A percentile compares a stretch with the other conserved stretches of the same genome.
These are phyloP conservation scores for Nylanderia fulva DNA, from an alignment of 1,140 invertebrate genomes.

Conservation along the genomic window DNA sequence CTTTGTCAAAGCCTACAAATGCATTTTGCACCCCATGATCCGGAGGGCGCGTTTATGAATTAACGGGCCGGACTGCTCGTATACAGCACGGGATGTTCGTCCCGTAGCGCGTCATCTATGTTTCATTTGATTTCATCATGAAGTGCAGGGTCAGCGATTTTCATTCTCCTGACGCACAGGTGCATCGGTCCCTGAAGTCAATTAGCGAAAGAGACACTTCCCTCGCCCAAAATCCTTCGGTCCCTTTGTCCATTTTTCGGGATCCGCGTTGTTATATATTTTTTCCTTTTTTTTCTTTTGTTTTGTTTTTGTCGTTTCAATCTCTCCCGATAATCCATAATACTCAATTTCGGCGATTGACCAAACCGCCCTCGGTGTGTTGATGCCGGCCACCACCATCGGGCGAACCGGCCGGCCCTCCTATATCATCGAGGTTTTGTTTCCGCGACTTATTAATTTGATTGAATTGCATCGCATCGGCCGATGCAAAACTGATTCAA, in stretches of 20 bases:
- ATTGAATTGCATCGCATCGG: constrained; percentile 77
- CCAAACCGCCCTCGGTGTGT: constrained; percentile 82
- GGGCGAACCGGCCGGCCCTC: constrained; percentile 49
- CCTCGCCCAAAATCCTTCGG: constrained; percentile 69
- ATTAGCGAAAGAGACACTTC: constrained; percentile 76
- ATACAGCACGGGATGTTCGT: constrained; percentile 48
- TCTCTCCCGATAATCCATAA: constrained; percentile 83
- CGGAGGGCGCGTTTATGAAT: constrained; percentile 79
- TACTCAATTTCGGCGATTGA: constrained; percentile 85
- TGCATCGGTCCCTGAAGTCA: constrained; percentile 68
- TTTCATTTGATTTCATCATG: constrained; percentile 81
- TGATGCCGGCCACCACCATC: constrained; percentile 80
- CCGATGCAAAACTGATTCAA: constrained; percentile 51
- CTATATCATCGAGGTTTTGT: constrained; percentile 78
- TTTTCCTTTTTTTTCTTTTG: constrained; percentile 3
- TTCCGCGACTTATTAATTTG: constrained; percentile 85
- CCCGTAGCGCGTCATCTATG: constrained; percentile 82
- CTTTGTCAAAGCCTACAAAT: constrained; percentile 70
- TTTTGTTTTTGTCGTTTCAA: constrained; percentile 48
- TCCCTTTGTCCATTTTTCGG: constrained; percentile 72
- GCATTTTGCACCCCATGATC: constrained; percentile 67
- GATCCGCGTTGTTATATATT: constrained; percentile 33
- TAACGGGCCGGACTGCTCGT: constrained; percentile 71
- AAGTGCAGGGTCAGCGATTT: constrained; percentile 69
- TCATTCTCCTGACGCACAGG: constrained; percentile 65